phyloP scores from a whole-genome alignment of 2,888 invertebrate species.

The Eristalis intricaria region DNA sequence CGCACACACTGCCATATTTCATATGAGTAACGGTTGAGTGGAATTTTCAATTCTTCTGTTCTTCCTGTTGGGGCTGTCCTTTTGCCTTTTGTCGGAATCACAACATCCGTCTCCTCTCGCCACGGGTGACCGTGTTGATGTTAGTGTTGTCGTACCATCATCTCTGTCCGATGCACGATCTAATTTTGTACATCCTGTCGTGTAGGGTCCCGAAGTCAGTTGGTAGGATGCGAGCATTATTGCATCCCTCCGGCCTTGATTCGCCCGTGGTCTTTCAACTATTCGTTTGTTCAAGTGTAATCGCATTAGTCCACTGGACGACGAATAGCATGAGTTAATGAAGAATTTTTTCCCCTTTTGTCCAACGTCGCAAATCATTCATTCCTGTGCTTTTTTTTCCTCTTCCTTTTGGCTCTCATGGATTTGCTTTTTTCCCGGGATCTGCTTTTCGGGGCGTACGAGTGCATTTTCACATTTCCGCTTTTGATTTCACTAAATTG shows the following conservation, averaged over 20 bases:
- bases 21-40: slow-evolving; percentile 41
- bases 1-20: slow-evolving; percentile 18
- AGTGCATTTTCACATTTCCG: slow-evolving; percentile 44
- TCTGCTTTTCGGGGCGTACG: slow-evolving; percentile 19
- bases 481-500: slow-evolving; percentile 63
- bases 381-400: background rate
- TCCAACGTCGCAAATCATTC: background rate
- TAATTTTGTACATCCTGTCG: slow-evolving; percentile 54
- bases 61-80: slow-evolving; percentile 12
- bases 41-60: slow-evolving; percentile 59
- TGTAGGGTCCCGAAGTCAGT: slow-evolving; percentile 41
- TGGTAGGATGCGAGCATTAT: slow-evolving; percentile 57
- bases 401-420: slow-evolving; percentile 2
- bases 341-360: slow-evolving; percentile 46
- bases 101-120: slow-evolving; percentile 41
- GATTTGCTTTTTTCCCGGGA: slow-evolving; percentile 26
- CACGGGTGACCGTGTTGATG: background rate
- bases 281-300: slow-evolving; percentile 49
- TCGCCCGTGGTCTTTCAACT: background rate
- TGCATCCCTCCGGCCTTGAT: slow-evolving; percentile 6
- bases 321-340: slow-evolving; percentile 66
- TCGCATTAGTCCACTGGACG: slow-evolving; percentile 55
- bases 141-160: slow-evolving; percentile 24
- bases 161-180: slow-evolving; percentile 30
- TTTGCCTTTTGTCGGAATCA: slow-evolving; percentile 47